These are phyloP conservation scores for Sebastes vulpes DNA, from an alignment of 2,797 vertebrate genomes.

Conservation along the genomic window DNA sequence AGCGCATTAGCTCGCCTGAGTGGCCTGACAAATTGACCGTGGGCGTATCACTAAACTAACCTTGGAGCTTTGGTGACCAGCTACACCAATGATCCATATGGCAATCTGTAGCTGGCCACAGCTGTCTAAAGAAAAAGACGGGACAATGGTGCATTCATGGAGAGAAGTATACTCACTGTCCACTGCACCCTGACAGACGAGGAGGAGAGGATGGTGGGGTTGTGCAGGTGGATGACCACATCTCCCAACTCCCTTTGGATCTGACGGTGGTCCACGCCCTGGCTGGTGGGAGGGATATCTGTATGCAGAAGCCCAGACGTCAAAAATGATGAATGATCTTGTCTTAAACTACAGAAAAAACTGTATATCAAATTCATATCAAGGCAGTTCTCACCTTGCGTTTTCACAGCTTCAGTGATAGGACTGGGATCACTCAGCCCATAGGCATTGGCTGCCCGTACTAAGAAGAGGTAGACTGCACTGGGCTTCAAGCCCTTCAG, in stretches of 20 bases:
- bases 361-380: background rate
- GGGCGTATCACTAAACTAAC: conserved; percentile 36
- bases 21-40: conserved; percentile 54
- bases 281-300: conserved; percentile 97
- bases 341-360: background rate
- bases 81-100: conserved; percentile 23
- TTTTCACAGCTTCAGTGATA: conserved; percentile 97
- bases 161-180: conserved; percentile 89
- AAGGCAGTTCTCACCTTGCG: conserved; percentile 88
- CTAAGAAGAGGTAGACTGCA: conserved; percentile 97
- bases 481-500: conserved; percentile 95
- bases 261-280: conserved; percentile 97
- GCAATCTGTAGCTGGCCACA: conserved; percentile 18
- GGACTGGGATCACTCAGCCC: conserved; percentile 98
- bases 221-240: conserved; percentile 96
- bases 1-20: conserved; percentile 48
- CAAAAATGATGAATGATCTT: background rate
- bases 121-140: conserved; percentile 18
- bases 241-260: conserved; percentile 96
- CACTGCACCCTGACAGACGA: conserved; percentile 97
- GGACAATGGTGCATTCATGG: background rate
- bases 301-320: conserved; percentile 45
- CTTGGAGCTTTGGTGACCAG: conserved; percentile 27
- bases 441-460: conserved; percentile 96
- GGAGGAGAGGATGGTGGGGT: conserved; percentile 97